Base-by-base conservation (phyloP, 2,888 invertebrate species). In the Sarcophaga rosellei region DNA sequence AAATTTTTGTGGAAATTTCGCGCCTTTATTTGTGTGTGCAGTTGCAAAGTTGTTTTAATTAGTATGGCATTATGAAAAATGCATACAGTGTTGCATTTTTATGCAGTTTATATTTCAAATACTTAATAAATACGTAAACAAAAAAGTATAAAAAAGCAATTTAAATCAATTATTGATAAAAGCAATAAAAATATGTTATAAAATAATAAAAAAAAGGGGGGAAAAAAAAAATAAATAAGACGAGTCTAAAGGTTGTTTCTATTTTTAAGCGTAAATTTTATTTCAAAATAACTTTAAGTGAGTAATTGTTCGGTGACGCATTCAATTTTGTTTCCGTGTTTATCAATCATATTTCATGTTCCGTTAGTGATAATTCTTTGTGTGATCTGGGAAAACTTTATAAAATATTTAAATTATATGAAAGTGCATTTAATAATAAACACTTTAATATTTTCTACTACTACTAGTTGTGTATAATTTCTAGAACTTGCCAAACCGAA, bases 81-180 rank as follows among this genome's bases (percentile, higher is more conserved):
- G 45, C 23, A 21, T 21, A 47, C 76, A 65, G 75, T 76, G 81
- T 76, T 81, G 81, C 45, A 59, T 3, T 65, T 35, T 65, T 65
- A 23, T 57, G 62, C 45, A 70, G 65, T 72, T 0, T 61, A 0
- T 20, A 11, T 8, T 53, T 23, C 0, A 65, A 59, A 23, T 70
- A 44, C 15, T 44, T 17, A 74, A 45, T 23, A 45, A 68, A 76
- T 53, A 62, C 8, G 35, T 35, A 10, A 35, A 35, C 10, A 20
- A 21, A 61, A 61, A 20, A 1, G 21, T 10, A 17, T 57, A n/a
- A 17, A 20, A 61, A n/a, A 61, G n/a, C 20, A 47, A 47, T 47
- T 47, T 47, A 15, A 53, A 53, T 17, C 1, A 15, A 15, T 17
- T 53, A 53, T 35, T 35, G 35, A 35, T 35, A 35, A 35, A 35